These are phyloP conservation scores for Enteromius viviparus DNA, from an alignment of 2,797 vertebrate species.

Conservation along the genomic window DNA sequence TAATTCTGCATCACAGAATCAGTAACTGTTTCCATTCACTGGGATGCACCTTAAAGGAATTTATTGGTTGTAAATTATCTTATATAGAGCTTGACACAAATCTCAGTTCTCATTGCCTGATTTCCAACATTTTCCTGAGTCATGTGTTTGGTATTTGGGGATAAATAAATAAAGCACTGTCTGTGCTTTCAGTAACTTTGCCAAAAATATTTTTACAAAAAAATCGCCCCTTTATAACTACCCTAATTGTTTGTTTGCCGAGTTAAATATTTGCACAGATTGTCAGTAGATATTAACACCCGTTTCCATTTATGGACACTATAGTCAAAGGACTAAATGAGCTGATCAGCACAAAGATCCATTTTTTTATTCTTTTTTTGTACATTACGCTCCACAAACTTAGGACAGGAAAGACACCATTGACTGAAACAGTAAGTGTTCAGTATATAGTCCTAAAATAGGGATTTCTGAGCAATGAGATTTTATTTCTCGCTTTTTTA, in stretches of 20 bases:
- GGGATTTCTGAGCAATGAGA: background rate
- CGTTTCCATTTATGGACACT: background rate
- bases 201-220: conserved; percentile 7
- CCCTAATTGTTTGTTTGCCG: conserved; percentile 6
- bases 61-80: background rate
- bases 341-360: background rate
- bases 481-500: background rate
- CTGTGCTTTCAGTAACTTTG: conserved; percentile 3
- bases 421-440: background rate
- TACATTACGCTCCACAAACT: background rate
- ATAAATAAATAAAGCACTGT: conserved; percentile 20
- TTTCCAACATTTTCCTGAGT: background rate
- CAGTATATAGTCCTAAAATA: background rate
- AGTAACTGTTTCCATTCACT: background rate
- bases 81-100: conserved; percentile 12
- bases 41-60: background rate
- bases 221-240: background rate
- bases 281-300: conserved; percentile 1
- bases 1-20: background rate
- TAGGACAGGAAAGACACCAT: background rate
- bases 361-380: background rate
- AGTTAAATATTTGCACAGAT: conserved; percentile 14
- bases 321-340: background rate
- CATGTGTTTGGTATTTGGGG: background rate
- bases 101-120: background rate